These are phyloP conservation scores for Lepus oiostolus DNA, from an alignment of 2,797 vertebrate genomes.

Conservation along the genomic window DNA sequence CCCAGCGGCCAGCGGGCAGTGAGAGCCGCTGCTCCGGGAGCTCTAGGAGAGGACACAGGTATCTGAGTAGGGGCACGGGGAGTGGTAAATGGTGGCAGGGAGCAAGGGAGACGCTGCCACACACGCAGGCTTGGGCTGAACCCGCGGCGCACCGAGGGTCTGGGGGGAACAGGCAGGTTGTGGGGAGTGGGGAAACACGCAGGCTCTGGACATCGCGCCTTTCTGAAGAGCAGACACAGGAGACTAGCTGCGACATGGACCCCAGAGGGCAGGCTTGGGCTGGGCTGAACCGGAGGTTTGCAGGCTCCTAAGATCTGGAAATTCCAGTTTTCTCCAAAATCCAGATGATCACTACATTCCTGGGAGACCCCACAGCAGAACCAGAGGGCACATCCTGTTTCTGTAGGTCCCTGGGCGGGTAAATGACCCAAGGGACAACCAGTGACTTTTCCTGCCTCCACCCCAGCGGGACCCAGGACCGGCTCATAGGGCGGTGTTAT, in stretches of 20 bases:
- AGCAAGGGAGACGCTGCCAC: background rate
- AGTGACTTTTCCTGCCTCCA: background rate
- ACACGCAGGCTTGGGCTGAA: background rate
- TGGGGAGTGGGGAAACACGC: background rate
- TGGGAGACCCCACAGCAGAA: background rate
- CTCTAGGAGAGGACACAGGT: background rate
- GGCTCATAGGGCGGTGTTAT: background rate
- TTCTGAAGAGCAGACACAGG: background rate
- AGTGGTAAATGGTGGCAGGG: background rate
- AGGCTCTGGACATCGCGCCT: background rate
- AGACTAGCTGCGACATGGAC: background rate
- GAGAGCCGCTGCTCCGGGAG: background rate
- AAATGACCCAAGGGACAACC: background rate
- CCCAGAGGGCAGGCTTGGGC: background rate
- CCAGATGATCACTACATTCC: constrained; percentile 12
- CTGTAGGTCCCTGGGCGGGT: background rate
- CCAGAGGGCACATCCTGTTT: background rate
- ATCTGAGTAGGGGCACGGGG: background rate
- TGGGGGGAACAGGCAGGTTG: background rate
- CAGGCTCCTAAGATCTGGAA: background rate
- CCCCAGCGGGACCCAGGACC: background rate
- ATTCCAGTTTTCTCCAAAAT: constrained; percentile 12
- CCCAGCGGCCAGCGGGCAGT: no score
- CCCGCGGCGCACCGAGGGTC: background rate
- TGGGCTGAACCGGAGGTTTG: no score